Evolutionary conservation across 2,888 invertebrate genomes (phyloP).

Genomic region (Mesochorus sp.): DNA sequence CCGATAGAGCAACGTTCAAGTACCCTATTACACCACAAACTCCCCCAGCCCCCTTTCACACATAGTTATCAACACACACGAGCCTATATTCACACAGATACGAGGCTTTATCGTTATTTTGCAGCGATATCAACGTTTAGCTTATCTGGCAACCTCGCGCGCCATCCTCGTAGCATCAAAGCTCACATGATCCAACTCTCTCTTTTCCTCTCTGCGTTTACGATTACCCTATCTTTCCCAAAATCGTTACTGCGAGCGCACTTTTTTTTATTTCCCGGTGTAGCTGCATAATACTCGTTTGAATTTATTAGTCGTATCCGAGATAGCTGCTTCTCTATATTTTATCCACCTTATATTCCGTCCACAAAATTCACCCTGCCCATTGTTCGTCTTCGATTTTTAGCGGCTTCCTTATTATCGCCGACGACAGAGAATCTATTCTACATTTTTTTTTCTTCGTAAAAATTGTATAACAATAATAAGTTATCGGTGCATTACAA

Average conservation of each 20-base stretch:
- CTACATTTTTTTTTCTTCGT: too few relatives aligned
- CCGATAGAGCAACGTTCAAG: constrained; percentile 35
- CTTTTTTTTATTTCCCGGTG: constrained; percentile 49
- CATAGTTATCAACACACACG: constrained; percentile 21
- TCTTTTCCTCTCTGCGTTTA: constrained; percentile 17
- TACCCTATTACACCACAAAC: constrained; percentile 34
- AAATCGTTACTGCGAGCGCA: constrained; percentile 46
- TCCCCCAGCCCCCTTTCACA: constrained; percentile 28
- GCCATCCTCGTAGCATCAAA: constrained; percentile 36
- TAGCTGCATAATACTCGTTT: constrained; percentile 54
- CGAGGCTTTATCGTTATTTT: constrained; percentile 53
- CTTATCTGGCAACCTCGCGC: constrained; percentile 48
- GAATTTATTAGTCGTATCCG: constrained; percentile 54
- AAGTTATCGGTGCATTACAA: too few relatives aligned
- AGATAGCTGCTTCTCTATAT: too few relatives aligned
- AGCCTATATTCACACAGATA: too few relatives aligned
- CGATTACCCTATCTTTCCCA: constrained; percentile 52
- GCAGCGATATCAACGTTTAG: constrained; percentile 58
- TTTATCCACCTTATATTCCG: too few relatives aligned
- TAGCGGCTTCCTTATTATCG: too few relatives aligned
- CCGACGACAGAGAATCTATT: too few relatives aligned
- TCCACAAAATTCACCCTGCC: too few relatives aligned
- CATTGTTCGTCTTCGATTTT: too few relatives aligned
- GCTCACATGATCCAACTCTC: constrained; percentile 29
- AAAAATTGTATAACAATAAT: too few relatives aligned